Conservation (phyloP, 2,888 invertebrate genomes). For the Endomychus coccineus region DNA sequence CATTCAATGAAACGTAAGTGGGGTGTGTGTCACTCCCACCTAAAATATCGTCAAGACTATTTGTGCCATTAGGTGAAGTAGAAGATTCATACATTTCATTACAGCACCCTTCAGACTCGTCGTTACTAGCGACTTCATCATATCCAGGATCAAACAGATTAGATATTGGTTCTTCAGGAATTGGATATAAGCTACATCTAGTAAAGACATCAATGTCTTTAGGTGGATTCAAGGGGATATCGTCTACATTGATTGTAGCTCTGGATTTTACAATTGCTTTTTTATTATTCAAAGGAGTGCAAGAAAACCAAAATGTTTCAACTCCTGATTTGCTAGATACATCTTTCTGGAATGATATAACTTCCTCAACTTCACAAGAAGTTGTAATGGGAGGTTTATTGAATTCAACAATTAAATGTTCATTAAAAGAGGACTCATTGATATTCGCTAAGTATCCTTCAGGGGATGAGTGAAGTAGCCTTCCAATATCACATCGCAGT, state of each 20-base stretch:
- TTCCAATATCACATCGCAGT: slow-evolving; percentile 5
- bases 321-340: slow-evolving; percentile 25
- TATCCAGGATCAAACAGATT: slow-evolving; percentile 20
- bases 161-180: slow-evolving; percentile 33
- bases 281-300: slow-evolving; percentile 24
- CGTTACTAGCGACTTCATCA: slow-evolving; percentile 9
- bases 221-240: slow-evolving; percentile 37
- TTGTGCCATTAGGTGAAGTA: slow-evolving; percentile 8
- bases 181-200: slow-evolving; percentile 29
- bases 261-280: slow-evolving; percentile 10
- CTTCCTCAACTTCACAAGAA: not conserved
- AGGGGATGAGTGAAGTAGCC: slow-evolving; percentile 23
- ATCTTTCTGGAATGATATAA: slow-evolving; percentile 28
- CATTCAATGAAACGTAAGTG: slow-evolving; percentile 26
- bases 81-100: slow-evolving; percentile 3
- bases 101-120: slow-evolving; percentile 11
- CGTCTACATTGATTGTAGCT: slow-evolving; percentile 31
- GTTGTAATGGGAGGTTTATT: not conserved
- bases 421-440: not conserved
- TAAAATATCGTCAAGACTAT: slow-evolving; percentile 17
- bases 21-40: slow-evolving; percentile 18
- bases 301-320: slow-evolving; percentile 39
- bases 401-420: not conserved
- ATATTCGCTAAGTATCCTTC: too few species aligned
- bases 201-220: slow-evolving; percentile 20